Evolutionary conservation across 2,113 vertebrate species (phyloP).

Genomic region (Synchiropus splendidus): DNA sequence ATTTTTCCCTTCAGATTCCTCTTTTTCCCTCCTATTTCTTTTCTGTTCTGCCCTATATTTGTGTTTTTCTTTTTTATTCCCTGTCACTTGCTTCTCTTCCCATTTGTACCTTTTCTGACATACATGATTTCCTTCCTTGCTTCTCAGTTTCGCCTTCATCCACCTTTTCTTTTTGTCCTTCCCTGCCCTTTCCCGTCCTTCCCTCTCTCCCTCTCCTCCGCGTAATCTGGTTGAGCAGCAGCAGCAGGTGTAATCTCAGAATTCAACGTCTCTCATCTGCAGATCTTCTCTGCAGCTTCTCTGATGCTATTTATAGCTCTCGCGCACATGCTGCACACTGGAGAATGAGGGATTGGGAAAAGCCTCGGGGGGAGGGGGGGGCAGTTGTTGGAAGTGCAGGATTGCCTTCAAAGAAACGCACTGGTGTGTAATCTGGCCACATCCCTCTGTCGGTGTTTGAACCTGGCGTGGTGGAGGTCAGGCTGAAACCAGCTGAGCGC

Average conservation of each 20-base stretch:
- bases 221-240: constrained; percentile 9
- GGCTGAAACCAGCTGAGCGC: too few relatives aligned
- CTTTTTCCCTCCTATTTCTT: too few relatives aligned
- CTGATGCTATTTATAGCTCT: constrained; percentile 47
- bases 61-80: too few relatives aligned
- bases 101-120: too few relatives aligned
- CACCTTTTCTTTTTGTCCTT: neutral
- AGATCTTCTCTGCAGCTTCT: constrained; percentile 39
- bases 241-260: constrained; percentile 37
- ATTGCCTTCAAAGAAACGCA: constrained; percentile 23
- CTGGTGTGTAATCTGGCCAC: constrained; percentile 16
- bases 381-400: constrained; percentile 10
- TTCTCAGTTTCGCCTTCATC: constrained; percentile 1
- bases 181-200: neutral
- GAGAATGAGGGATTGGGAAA: constrained; percentile 29
- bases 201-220: constrained; percentile 1
- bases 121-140: too few relatives aligned
- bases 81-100: too few relatives aligned
- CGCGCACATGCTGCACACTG: constrained; percentile 35
- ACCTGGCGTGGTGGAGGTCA: neutral
- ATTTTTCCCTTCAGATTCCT: too few relatives aligned
- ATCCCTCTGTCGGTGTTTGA: constrained; percentile 6
- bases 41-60: too few relatives aligned
- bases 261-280: constrained; percentile 29
- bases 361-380: constrained; percentile 15